These are phyloP conservation scores for Chondrosia reniformis DNA, from an alignment of 37 sponge, comb jelly and placozoan species.

Conservation along the genomic window DNA sequence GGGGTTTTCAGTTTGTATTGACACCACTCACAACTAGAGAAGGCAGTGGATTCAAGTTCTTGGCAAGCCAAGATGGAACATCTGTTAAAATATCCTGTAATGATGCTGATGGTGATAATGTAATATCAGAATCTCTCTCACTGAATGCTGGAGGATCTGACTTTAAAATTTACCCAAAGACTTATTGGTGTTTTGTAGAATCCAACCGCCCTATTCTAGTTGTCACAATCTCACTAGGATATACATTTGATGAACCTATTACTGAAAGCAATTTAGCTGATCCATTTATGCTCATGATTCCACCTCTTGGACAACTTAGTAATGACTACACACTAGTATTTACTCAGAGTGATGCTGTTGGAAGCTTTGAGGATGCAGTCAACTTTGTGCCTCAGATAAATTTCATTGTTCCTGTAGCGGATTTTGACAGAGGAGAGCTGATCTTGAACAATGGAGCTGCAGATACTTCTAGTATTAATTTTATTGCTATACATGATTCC, in stretches of 20 bases:
- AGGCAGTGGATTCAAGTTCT: conserved; percentile 25
- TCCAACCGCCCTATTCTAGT: conserved; percentile 36
- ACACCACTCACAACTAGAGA: conserved; percentile 7
- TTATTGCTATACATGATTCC: no score
- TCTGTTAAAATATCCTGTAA: conserved; percentile 20
- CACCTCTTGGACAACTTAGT: not conserved
- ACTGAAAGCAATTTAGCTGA: conserved; percentile 27
- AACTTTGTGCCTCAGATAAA: not conserved
- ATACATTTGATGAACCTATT: not conserved
- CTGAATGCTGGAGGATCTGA: not conserved
- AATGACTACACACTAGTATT: not conserved
- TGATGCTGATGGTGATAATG: not conserved
- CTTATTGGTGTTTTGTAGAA: conserved; percentile 7
- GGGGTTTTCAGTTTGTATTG: conserved; percentile 29
- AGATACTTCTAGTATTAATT: no score
- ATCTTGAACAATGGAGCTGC: not conserved
- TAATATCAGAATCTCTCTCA: not conserved
- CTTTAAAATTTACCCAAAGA: not conserved
- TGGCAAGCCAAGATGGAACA: conserved; percentile 10
- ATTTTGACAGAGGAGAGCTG: not conserved
- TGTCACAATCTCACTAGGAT: conserved; percentile 23
- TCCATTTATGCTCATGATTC: conserved; percentile 1
- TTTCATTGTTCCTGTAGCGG: not conserved
- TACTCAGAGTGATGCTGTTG: not conserved
- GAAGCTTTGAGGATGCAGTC: not conserved